A percentile compares a stretch with the other conserved stretches of the same genome.
phyloP scores from a whole-genome alignment of 2,888 invertebrate species.

The Drosophila percnosoma region DNA sequence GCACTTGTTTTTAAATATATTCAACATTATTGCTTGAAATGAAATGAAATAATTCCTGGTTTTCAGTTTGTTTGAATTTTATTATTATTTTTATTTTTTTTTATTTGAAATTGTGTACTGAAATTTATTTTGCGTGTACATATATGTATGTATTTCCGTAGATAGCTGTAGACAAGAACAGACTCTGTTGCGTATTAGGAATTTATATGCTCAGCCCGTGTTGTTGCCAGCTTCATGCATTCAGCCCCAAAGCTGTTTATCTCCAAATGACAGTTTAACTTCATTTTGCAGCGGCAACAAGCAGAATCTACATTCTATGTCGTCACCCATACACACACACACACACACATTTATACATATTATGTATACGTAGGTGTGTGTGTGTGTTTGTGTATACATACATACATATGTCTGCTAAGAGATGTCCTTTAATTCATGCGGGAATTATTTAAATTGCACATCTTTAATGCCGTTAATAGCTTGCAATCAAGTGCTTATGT shows the following conservation, averaged over 20 bases:
- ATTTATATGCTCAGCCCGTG: slow-evolving; percentile 64
- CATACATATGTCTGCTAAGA: not conserved
- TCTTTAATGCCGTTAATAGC: slow-evolving; percentile 81
- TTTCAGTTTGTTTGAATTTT: not conserved
- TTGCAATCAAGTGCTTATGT: slow-evolving; percentile 70
- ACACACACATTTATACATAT: not conserved
- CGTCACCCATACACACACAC: slow-evolving; percentile 8
- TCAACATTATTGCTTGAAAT: not conserved
- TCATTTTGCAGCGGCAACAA: slow-evolving; percentile 47
- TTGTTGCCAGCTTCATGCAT: slow-evolving; percentile 41
- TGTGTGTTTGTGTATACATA: too few species aligned
- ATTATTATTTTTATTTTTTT: too few species aligned
- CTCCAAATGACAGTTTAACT: slow-evolving; percentile 69
- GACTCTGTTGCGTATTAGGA: slow-evolving; percentile 73
- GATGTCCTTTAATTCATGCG: slow-evolving; percentile 68
- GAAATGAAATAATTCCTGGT: not conserved
- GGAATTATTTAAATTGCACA: slow-evolving; percentile 76
- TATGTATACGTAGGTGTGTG: not conserved
- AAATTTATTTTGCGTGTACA: not conserved
- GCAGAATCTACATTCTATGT: slow-evolving; percentile 15
- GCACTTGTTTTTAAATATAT: not conserved
- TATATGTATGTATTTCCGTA: slow-evolving; percentile 16
- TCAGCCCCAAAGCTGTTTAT: slow-evolving; percentile 69
- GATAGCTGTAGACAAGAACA: slow-evolving; percentile 16
- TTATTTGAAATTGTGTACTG: not conserved